Base-by-base conservation (phyloP, 2,797 vertebrate species). In the Sebastolobus altivelis region DNA sequence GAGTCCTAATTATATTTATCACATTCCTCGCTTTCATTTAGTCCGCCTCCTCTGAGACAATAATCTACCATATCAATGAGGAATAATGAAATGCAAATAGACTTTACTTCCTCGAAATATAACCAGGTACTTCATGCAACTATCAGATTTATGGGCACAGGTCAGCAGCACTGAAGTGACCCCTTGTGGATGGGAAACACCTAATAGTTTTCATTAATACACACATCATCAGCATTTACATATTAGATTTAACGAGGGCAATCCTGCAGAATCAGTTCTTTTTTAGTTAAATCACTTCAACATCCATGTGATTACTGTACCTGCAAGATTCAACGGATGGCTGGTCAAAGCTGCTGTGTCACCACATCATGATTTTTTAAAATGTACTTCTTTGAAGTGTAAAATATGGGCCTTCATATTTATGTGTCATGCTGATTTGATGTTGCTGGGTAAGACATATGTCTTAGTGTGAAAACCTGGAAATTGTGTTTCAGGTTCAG, bases 1-100 rank as follows among this genome's bases (percentile, higher is more conserved):
- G 75, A 85, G 59, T 84, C 82, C 77, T 81, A 82, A 88, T 92
- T 90, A 89, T 80, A 89, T 91, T 90, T 75, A 87, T 86, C 74
- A 78, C 77, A 83, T 66, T 87, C 81, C 82, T 77, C 59, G 20
- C 75, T 87, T 81, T 88, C 87, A 89, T 90, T 83, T 88, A 71
- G 72, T 84, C 68, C 74, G 68, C 66, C 69, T 75, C 55, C 83
- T 72, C 80, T 5, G 29, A 86, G 68, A 89, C 82, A 81, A 71
- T 85, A 77, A 87, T 90, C 86, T 77, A 71, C 61, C 79, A 52
- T 76, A 85, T 83, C 63, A 82, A 1, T 40, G 65, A 87, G 81
- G 25, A 81, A 76, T 80, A 86, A 88, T 88, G 70, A 92, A 83
- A 83, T 66, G 72, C 88, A 89, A 90, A 92, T 78, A 88, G 61